Conservation (phyloP, 2,888 invertebrate genomes). For the Spodoptera littoralis region DNA sequence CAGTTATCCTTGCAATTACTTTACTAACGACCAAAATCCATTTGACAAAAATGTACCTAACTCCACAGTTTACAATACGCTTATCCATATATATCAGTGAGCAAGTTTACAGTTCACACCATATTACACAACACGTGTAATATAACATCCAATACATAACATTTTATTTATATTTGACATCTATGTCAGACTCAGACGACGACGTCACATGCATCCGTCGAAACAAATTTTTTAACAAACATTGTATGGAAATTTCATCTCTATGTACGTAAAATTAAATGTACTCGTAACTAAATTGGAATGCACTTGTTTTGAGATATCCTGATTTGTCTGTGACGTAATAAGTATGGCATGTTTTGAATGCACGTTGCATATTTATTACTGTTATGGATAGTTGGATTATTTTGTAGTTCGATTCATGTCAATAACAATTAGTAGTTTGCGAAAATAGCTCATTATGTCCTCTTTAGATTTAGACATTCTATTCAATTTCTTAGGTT, state of each 20-base stretch:
- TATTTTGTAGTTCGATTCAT: conserved; percentile 14
- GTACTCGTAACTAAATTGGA: background rate
- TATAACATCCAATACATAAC: background rate
- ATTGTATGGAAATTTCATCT: conserved; percentile 4
- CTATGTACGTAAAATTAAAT: background rate
- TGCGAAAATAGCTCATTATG: background rate
- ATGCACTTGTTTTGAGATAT: background rate
- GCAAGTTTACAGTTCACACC: conserved; percentile 11
- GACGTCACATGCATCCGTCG: conserved; percentile 19
- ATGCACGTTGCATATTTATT: conserved; percentile 23
- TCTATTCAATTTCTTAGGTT: too few relatives aligned
- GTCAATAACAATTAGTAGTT: conserved; percentile 4
- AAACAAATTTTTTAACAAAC: conserved; percentile 1
- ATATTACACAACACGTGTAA: conserved; percentile 25
- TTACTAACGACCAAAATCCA: too few relatives aligned
- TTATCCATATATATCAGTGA: conserved; percentile 44
- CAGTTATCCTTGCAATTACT: too few relatives aligned
- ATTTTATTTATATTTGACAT: conserved; percentile 29
- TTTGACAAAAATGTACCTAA: conserved; percentile 5
- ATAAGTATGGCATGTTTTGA: conserved; percentile 3
- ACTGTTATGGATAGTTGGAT: conserved; percentile 2
- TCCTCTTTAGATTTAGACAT: too few relatives aligned
- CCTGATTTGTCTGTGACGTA: background rate
- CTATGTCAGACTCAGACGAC: conserved; percentile 27
- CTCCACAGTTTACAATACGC: conserved; percentile 4